Conservation (phyloP, 2,113 vertebrate species). For the Pteronura brasiliensis region DNA sequence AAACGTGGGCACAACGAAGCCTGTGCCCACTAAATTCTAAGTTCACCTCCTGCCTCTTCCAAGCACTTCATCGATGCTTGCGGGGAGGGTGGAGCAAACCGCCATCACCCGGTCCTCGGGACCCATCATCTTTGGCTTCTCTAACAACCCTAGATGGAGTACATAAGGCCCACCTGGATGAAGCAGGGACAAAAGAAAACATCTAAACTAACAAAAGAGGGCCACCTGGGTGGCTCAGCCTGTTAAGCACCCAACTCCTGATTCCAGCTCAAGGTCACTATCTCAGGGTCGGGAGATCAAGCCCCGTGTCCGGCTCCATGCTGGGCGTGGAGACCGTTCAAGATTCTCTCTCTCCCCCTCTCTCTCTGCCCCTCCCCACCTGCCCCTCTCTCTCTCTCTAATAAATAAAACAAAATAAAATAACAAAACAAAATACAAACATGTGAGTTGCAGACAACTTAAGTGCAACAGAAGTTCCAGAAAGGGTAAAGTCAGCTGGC, state of each 20-base stretch:
- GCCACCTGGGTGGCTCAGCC: background rate
- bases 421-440: background rate
- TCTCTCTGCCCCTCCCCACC: background rate
- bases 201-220: background rate
- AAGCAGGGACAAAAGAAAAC: background rate
- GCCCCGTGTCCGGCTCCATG: background rate
- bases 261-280: background rate
- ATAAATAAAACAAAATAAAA: background rate
- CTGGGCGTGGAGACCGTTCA: background rate
- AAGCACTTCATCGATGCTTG: background rate
- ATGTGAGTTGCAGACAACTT: background rate
- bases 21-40: background rate
- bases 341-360: background rate
- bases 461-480: background rate
- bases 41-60: background rate
- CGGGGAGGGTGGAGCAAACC: background rate
- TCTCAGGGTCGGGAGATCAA: background rate
- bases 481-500: background rate
- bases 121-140: background rate
- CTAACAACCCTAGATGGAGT: background rate
- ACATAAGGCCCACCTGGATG: background rate
- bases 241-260: background rate
- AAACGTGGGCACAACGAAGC: background rate
- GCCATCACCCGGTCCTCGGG: background rate
- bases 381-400: background rate